These are phyloP conservation scores for Drosophila novamexicana DNA, from an alignment of 1,140 invertebrate species.

Conservation along the genomic window DNA sequence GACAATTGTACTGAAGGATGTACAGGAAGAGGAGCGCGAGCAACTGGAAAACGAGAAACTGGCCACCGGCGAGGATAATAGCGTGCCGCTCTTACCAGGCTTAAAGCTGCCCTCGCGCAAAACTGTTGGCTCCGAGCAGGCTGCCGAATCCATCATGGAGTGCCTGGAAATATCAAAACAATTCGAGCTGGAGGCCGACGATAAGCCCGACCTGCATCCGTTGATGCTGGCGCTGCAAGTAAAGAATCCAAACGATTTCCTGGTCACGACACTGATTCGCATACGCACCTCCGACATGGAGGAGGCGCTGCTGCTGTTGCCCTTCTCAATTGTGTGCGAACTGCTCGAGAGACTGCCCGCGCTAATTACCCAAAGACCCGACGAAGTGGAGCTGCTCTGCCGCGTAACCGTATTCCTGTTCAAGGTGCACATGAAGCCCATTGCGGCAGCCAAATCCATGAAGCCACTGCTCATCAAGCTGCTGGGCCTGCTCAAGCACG, in stretches of 20 bases:
- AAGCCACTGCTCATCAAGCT: slow-evolving; percentile 87
- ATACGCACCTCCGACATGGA: slow-evolving; percentile 95
- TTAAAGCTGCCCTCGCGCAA: slow-evolving; percentile 94
- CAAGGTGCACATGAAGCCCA: slow-evolving; percentile 93
- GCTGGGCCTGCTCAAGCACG: slow-evolving; percentile 58
- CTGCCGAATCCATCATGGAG: slow-evolving; percentile 94
- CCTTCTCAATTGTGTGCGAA: slow-evolving; percentile 92
- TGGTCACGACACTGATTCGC: slow-evolving; percentile 91
- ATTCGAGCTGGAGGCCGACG: slow-evolving; percentile 86
- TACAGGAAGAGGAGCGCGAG: slow-evolving; percentile 93
- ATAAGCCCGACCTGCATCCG: slow-evolving; percentile 86
- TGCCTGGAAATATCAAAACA: slow-evolving; percentile 92
- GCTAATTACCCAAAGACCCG: slow-evolving; percentile 87
- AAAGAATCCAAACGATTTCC: slow-evolving; percentile 90
- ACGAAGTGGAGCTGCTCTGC: slow-evolving; percentile 91
- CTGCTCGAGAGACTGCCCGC: slow-evolving; percentile 90
- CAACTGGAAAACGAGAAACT: slow-evolving; percentile 89
- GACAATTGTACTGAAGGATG: slow-evolving; percentile 95
- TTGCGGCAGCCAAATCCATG: slow-evolving; percentile 89
- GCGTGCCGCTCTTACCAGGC: slow-evolving; percentile 89
- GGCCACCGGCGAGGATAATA: slow-evolving; percentile 89
- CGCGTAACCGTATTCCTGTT: slow-evolving; percentile 92
- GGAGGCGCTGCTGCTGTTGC: slow-evolving; percentile 93
- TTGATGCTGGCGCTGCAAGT: slow-evolving; percentile 92
- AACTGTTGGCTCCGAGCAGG: slow-evolving; percentile 95